Evolutionary conservation across 2,113 vertebrate genomes (phyloP).

Genomic region (Myrmecophaga tridactyla): DNA sequence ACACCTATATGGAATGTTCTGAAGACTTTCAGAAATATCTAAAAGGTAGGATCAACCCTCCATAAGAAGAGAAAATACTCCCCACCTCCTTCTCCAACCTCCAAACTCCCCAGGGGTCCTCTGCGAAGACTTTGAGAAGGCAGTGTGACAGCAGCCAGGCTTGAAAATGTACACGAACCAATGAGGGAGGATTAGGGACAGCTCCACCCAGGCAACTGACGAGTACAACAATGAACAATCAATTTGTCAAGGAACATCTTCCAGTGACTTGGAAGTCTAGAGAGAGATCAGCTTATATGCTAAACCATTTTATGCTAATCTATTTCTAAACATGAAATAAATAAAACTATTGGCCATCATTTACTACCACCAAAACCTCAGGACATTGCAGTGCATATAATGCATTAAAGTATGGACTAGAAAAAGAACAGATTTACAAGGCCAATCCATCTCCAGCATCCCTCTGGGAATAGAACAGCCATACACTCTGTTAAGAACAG

Average conservation of each 20-base stretch:
- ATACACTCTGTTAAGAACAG: constrained; percentile 40
- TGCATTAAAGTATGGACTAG: rapidly evolving
- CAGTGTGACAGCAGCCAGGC: neutral
- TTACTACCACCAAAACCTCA: neutral
- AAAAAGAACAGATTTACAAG: neutral
- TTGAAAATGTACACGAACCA: neutral
- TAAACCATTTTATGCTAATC: neutral
- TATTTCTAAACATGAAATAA: neutral
- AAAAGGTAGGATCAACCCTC: neutral
- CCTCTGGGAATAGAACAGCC: constrained; percentile 58
- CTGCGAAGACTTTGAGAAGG: neutral
- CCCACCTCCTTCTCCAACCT: neutral
- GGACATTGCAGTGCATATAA: neutral
- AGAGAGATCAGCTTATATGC: neutral
- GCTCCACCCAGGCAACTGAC: neutral
- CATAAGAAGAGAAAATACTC: neutral
- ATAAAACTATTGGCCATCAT: neutral
- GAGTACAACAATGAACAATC: neutral
- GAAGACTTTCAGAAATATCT: neutral
- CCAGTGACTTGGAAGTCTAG: neutral
- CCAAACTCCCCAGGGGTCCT: neutral
- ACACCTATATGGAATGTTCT: neutral
- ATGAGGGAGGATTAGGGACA: neutral
- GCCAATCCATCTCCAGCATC: neutral
- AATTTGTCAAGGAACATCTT: neutral